Percentiles rank a stretch among this genome's conserved stretches.
Conservation (phyloP, 2,797 vertebrate genomes). For the Bovichtus diacanthus region DNA sequence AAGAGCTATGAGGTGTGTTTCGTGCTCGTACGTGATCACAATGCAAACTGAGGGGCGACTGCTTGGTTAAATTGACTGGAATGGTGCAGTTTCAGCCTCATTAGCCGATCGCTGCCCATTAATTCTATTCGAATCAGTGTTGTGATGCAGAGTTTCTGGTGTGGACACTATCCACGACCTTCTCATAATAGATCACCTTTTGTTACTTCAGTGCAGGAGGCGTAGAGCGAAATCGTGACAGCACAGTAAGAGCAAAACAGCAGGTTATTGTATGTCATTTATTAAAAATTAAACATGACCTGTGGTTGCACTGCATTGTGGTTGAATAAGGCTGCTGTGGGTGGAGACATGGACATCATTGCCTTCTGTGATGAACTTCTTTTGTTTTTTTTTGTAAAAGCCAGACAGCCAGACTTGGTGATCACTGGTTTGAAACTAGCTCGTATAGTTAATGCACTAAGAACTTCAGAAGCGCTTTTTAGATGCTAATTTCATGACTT, state of each 20-base stretch:
- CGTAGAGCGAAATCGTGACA: no score
- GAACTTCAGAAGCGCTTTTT: background rate
- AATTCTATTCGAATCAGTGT: constrained; percentile 47
- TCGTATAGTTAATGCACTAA: background rate
- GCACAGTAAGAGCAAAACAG: background rate
- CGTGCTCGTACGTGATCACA: constrained; percentile 27
- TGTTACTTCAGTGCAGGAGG: background rate
- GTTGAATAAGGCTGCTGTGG: background rate
- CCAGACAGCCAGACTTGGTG: background rate
- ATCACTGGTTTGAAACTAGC: background rate
- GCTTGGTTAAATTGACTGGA: constrained; percentile 65
- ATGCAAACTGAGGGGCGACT: constrained; percentile 2
- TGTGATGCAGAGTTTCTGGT: constrained; percentile 37
- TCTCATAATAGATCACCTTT: constrained; percentile 30
- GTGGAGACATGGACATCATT: background rate
- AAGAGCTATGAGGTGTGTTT: constrained; percentile 1
- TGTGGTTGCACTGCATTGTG: background rate
- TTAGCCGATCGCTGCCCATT: constrained; percentile 59
- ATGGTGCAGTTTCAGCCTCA: constrained; percentile 67
- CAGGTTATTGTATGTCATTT: constrained; percentile 1
- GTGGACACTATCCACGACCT: constrained; percentile 39
- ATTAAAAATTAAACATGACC: constrained; percentile 3
- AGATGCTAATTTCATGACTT: background rate
- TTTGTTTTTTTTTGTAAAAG: background rate
- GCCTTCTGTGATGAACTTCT: background rate